Base-by-base conservation (phyloP, 2,113 vertebrate genomes). In the Rostratula benghalensis region DNA sequence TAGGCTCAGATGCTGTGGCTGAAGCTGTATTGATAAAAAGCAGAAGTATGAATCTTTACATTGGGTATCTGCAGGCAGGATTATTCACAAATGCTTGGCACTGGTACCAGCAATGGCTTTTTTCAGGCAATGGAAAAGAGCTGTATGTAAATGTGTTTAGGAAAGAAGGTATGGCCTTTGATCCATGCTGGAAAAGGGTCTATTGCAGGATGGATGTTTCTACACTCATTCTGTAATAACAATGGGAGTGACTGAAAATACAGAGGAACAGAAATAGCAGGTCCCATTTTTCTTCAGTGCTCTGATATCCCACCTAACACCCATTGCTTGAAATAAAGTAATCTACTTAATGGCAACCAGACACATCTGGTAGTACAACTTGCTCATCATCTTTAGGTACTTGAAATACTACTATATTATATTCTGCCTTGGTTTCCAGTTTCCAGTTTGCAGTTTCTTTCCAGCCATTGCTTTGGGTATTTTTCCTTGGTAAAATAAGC, bases 291-390 rank as follows among this genome's bases (percentile, higher is more conserved):
- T 96, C 90, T 97, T 95, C 22, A 51, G 30, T 89, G 79, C 27
- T 90, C 89, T 97, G 92, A 87, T 97, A 94, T 68, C 73, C 14
- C 50, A 95, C 94, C 92, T 94, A 96, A 84, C 85, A 96, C 46
- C 35, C 67, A 4, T 67, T 91, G 64, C 82, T 96, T 96, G 89
- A 93, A 57, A 91, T 30, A 94, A 94, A 88, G 70, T 69, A 59
- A 96, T 46, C 41, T 71, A 73, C 69, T 95, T 60, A 59, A 67
- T 33, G 22, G 80, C 74, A 48, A 56, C 35, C 48, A 35, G 87
- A 76, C 65, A 93, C 80, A 75, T 92, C 70, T 95, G 89, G 70
- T 86, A 71, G 64, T 13, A 87, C 30, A 69, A 91, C 94, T 94
- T 90, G 18, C 30, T 94, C 71, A 92, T 75, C 75, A 87, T 81